Percentiles rank a stretch among this genome's conserved stretches.
Evolutionary conservation across 2,888 invertebrate genomes (phyloP).

Genomic region (Stegophylla sp.): DNA sequence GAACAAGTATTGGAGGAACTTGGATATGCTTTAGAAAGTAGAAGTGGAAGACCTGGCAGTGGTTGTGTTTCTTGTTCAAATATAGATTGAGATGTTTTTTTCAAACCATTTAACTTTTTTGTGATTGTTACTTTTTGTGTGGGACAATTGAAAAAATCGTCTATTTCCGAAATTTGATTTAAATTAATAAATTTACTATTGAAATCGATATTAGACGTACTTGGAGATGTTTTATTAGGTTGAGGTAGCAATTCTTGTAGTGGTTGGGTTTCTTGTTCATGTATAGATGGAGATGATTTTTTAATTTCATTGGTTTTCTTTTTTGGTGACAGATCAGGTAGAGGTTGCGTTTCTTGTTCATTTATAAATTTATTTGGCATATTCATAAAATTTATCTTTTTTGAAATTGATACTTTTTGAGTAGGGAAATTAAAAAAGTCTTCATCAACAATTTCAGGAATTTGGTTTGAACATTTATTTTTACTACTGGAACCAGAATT

Average conservation of each 20-base stretch:
- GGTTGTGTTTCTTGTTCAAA: not conserved
- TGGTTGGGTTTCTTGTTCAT: not conserved
- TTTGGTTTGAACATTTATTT: no score
- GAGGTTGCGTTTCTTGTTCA: not conserved
- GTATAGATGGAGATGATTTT: not conserved
- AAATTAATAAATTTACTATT: not conserved
- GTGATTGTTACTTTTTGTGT: slow-evolving; percentile 2
- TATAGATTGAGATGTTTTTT: not conserved
- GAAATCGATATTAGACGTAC: not conserved
- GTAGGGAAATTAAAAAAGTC: slow-evolving; percentile 35
- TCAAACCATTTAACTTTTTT: not conserved
- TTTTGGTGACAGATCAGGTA: no score
- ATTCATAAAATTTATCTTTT: not conserved
- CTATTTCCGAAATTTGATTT: not conserved
- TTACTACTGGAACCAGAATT: not conserved
- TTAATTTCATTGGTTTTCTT: no score
- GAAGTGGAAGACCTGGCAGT: no score
- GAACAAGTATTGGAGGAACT: no score
- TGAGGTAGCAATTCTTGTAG: not conserved
- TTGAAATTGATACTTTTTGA: not conserved
- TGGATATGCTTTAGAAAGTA: no score
- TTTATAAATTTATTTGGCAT: not conserved
- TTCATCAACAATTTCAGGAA: not conserved
- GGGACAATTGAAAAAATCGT: slow-evolving; percentile 20
- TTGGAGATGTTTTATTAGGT: not conserved